These are phyloP conservation scores for Syrista parreyssii DNA, from an alignment of 2,888 invertebrate genomes.

Conservation along the genomic window DNA sequence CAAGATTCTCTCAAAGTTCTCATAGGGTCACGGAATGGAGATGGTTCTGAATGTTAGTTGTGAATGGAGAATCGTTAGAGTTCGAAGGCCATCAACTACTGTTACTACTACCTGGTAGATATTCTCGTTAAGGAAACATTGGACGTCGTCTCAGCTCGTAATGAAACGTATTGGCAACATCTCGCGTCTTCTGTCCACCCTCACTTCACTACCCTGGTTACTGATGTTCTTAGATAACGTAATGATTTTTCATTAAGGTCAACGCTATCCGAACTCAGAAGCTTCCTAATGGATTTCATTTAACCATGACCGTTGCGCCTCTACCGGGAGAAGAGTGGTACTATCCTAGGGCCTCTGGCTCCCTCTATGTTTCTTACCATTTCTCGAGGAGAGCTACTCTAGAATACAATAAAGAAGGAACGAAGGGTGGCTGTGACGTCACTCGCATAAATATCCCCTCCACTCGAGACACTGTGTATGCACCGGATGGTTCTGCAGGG, in stretches of 20 bases:
- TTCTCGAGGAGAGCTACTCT: background rate
- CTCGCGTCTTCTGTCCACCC: background rate
- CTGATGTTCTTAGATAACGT: conserved; percentile 27
- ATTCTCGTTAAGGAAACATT: background rate
- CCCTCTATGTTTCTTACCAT: background rate
- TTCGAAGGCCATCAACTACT: background rate
- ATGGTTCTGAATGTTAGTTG: background rate
- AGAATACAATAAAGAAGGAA: conserved; percentile 10
- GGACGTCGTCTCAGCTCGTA: conserved; percentile 12
- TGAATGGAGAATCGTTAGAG: background rate
- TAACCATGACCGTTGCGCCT: conserved; percentile 18
- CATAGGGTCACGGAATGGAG: background rate
- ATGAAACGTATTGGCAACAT: conserved; percentile 24
- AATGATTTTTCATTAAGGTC: conserved; percentile 45
- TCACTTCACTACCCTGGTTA: background rate
- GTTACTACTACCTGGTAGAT: background rate
- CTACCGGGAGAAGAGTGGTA: background rate
- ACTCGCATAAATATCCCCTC: conserved; percentile 7
- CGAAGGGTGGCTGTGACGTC: background rate
- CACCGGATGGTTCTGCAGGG: background rate
- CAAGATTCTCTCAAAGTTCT: background rate
- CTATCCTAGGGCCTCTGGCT: background rate
- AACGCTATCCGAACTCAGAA: conserved; percentile 21
- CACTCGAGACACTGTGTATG: conserved; percentile 5
- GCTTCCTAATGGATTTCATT: conserved; percentile 49